Evolutionary conservation across 2,113 vertebrate species (phyloP), one percentile per base, ranked within the genome.

Genomic region (Sander lucioperca): DNA sequence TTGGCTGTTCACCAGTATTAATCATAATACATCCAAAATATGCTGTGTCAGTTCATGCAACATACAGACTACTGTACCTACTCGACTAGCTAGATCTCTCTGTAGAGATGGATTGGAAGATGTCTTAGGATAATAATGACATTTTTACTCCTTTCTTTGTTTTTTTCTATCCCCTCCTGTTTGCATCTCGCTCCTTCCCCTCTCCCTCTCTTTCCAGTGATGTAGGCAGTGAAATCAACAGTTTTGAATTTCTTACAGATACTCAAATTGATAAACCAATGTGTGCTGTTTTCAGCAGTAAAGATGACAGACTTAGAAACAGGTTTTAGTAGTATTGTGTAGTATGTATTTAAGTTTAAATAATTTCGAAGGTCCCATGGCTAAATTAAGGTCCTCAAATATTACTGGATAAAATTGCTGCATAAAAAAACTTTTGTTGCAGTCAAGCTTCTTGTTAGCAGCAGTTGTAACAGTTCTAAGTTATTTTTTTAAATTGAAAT

Each of bases 1-100:
- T 14, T 68, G 64, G 30, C 53, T 66, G 43, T 57, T 33, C 51
- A 15, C 33, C 30, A 50, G 16, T 53, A 56, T 78, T 75, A 19
- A 65, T 82, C 63, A 64, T 72, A 19, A 66, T 21, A 63, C 15
- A 56, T 25, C 18, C 15, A 25, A 21, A 62, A 82, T 61, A 30
- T 62, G 13, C 51, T 27, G 43, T n/a, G n/a, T 69, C 23, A 73
- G 39, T 47, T 73, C 75, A 7, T 47, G 1, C 63, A 36, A 25
- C n/a, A 18, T 58, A 27, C 23, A 43, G 53, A 50, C 1, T 7
- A 16, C 50, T 9, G 9, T 39, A 50, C 23, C 14, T 48, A 21
- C 25, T 53, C 36, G 25, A 8, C 39, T 30, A 48, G 63, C 19
- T 33, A 3, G 6, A 51, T 48, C 8, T 73, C 10, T 63, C 62